phyloP scores from a whole-genome alignment of 2,113 vertebrate species.

The Strix uralensis region DNA sequence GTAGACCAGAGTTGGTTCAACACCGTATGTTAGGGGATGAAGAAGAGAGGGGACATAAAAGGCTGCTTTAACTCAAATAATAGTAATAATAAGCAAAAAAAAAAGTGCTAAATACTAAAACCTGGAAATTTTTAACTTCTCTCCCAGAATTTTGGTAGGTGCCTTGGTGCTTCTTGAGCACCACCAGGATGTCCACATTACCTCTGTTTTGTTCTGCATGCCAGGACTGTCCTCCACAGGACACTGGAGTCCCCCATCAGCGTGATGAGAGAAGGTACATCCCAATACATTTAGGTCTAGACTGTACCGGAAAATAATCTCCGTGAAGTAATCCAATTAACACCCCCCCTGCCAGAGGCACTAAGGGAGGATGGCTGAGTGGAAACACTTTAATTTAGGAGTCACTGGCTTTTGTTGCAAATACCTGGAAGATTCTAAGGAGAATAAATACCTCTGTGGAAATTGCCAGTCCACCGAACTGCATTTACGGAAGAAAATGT shows the following conservation, averaged over 20 bases:
- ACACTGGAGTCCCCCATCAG: background rate
- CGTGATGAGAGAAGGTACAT: background rate
- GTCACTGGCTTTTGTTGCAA: background rate
- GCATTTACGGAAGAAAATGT: background rate
- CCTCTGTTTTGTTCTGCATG: fast-evolving
- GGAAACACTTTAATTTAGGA: background rate
- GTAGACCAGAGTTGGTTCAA: background rate
- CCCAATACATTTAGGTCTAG: background rate
- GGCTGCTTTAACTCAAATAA: background rate
- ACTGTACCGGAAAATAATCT: background rate
- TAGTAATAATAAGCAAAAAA: no score
- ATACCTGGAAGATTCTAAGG: background rate
- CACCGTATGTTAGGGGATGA: background rate
- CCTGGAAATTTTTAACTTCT: fast-evolving
- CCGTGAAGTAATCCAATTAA: background rate
- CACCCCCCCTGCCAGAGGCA: background rate
- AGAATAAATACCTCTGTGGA: background rate
- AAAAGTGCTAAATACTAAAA: background rate
- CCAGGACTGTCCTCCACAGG: background rate
- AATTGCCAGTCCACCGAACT: background rate
- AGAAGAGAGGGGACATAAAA: background rate
- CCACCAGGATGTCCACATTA: fast-evolving
- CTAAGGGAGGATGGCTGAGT: background rate
- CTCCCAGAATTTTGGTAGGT: background rate
- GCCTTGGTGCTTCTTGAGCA: background rate